phyloP scores from a whole-genome alignment of 1,140 invertebrate species.

The Ips typographus region DNA sequence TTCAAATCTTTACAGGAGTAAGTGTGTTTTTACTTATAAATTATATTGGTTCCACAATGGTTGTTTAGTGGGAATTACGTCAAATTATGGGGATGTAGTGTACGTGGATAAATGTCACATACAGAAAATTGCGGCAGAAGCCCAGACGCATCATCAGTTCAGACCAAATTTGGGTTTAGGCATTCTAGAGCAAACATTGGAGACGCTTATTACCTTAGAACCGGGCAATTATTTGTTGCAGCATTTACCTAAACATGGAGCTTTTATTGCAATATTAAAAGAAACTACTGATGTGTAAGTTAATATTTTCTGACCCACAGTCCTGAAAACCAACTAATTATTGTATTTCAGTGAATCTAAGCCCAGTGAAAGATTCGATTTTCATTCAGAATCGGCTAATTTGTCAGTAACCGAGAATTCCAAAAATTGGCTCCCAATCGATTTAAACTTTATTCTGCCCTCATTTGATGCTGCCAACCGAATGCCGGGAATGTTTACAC shows the following conservation, averaged over 20 bases:
- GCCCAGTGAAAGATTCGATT: conserved; percentile 39
- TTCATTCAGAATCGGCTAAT: conserved; percentile 42
- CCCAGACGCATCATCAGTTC: conserved; percentile 48
- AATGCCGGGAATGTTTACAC: conserved; percentile 50
- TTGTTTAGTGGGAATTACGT: conserved; percentile 51
- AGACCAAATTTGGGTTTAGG: conserved; percentile 47
- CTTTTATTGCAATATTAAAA: conserved; percentile 51
- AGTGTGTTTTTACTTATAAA: neutral
- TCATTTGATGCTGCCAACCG: conserved; percentile 37
- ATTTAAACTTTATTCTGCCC: conserved; percentile 48
- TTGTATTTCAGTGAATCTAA: neutral
- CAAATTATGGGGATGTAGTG: conserved; percentile 48
- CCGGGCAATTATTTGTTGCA: conserved; percentile 54
- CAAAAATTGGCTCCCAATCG: conserved; percentile 48
- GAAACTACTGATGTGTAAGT: conserved; percentile 12
- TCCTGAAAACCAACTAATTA: neutral
- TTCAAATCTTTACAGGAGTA: conserved; percentile 54
- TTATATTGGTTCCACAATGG: neutral
- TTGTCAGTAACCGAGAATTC: conserved; percentile 22
- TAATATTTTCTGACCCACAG: neutral
- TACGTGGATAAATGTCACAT: conserved; percentile 51
- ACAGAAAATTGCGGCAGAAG: conserved; percentile 49
- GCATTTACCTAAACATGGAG: conserved; percentile 51
- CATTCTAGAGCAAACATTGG: conserved; percentile 52
- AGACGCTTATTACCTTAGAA: conserved; percentile 43